Conservation (phyloP, 1,140 invertebrate species). For the Himalopsyche phryganea region DNA sequence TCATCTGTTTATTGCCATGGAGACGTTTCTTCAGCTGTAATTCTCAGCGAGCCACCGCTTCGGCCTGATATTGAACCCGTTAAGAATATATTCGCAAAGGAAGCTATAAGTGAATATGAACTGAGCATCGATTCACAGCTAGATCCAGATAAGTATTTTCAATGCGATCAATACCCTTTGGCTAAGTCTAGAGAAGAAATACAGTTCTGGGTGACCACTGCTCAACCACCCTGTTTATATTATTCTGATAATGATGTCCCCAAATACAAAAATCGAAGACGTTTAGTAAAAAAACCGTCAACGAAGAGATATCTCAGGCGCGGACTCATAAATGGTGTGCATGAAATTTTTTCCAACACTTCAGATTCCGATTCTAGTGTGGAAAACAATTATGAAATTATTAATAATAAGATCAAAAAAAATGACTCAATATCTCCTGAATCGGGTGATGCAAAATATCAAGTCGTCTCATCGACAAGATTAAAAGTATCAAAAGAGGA, state of each 20-base stretch:
- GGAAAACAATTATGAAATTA: background rate
- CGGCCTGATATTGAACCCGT: too few relatives aligned
- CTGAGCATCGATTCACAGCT: too few relatives aligned
- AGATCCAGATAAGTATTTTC: background rate
- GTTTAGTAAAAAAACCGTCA: background rate
- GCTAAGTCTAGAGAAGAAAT: conserved; percentile 23
- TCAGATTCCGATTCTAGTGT: background rate
- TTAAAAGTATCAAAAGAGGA: too few relatives aligned
- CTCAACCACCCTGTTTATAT: conserved; percentile 19
- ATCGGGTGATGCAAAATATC: too few relatives aligned
- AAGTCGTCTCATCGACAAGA: too few relatives aligned
- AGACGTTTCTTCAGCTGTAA: too few relatives aligned
- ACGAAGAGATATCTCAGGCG: background rate
- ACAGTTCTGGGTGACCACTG: conserved; percentile 17
- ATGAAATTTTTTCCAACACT: background rate
- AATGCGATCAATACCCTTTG: conserved; percentile 3
- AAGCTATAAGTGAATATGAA: too few relatives aligned
- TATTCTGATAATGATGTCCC: conserved; percentile 1
- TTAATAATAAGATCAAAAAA: background rate
- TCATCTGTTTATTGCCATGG: too few relatives aligned
- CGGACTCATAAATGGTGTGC: background rate
- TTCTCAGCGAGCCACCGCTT: too few relatives aligned
- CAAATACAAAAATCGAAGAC: too few relatives aligned
- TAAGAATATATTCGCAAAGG: too few relatives aligned
- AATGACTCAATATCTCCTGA: background rate